Conservation (phyloP, 2,797 vertebrate genomes). For the Malurus splendens region DNA sequence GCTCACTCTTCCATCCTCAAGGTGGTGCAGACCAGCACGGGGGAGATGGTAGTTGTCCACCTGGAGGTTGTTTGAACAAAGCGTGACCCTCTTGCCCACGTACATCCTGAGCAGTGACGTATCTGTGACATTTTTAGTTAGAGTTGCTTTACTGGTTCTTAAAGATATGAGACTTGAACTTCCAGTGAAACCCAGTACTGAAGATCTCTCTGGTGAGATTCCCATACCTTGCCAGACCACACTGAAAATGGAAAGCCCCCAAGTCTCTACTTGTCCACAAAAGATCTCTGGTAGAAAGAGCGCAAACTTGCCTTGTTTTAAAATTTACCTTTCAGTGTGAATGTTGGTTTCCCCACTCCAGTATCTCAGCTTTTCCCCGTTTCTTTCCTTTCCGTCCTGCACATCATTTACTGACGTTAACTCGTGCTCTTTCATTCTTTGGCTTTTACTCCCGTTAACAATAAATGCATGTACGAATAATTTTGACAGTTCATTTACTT, state of each 20-base stretch:
- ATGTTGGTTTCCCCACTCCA: conserved; percentile 45
- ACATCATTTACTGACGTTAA: conserved; percentile 40
- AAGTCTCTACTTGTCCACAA: not conserved
- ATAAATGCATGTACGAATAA: conserved; percentile 59
- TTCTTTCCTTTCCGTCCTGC: conserved; percentile 18
- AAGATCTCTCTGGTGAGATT: not conserved
- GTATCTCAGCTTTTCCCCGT: conserved; percentile 3
- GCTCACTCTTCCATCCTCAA: not conserved
- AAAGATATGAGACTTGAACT: conserved; percentile 9
- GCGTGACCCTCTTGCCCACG: not conserved
- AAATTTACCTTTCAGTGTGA: conserved; percentile 47
- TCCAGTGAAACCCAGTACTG: not conserved
- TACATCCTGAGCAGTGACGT: not conserved
- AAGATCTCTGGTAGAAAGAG: conserved; percentile 1
- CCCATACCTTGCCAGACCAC: not conserved
- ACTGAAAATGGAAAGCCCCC: not conserved
- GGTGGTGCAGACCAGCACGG: not conserved
- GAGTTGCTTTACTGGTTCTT: conserved; percentile 33
- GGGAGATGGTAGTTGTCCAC: not conserved
- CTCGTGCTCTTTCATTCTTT: conserved; percentile 35
- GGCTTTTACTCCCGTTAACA: conserved; percentile 52
- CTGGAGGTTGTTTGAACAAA: not conserved
- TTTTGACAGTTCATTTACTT: conserved; percentile 55
- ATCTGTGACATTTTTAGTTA: conserved; percentile 14
- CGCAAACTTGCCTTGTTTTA: conserved; percentile 51